Percentiles rank a stretch among this genome's conserved stretches.
Conservation (phyloP, 2,888 invertebrate genomes). For the Scotopteryx bipunctaria region DNA sequence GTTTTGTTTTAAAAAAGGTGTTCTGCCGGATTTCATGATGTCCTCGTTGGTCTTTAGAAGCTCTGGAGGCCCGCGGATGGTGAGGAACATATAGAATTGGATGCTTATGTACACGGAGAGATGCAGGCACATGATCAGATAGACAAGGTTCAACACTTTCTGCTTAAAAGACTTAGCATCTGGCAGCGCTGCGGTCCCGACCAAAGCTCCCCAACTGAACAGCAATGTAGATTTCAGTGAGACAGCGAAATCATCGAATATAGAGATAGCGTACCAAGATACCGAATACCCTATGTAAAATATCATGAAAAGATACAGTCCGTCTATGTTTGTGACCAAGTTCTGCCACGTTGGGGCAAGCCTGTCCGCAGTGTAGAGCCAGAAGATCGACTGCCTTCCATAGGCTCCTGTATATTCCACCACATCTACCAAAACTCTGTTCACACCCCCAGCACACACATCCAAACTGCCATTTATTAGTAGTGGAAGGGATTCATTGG, state of each 20-base stretch:
- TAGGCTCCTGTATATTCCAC: slow-evolving; percentile 69
- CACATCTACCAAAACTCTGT: slow-evolving; percentile 57
- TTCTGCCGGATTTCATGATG: slow-evolving; percentile 53
- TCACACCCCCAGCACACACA: slow-evolving; percentile 62
- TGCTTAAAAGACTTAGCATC: slow-evolving; percentile 58
- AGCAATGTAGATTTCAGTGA: slow-evolving; percentile 50
- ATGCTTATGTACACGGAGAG: slow-evolving; percentile 59
- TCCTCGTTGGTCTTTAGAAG: slow-evolving; percentile 54
- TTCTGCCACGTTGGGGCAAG: slow-evolving; percentile 56
- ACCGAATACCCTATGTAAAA: slow-evolving; percentile 56
- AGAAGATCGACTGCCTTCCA: slow-evolving; percentile 52
- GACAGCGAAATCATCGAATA: slow-evolving; percentile 47
- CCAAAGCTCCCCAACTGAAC: slow-evolving; percentile 59
- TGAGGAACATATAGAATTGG: slow-evolving; percentile 64
- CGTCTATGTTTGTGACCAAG: slow-evolving; percentile 50
- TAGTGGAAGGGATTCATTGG: slow-evolving; percentile 48
- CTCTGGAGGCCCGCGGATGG: slow-evolving; percentile 58
- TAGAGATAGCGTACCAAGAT: slow-evolving; percentile 51
- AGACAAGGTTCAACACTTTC: slow-evolving; percentile 57
- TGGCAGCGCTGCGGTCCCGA: slow-evolving; percentile 55
- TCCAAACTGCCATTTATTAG: slow-evolving; percentile 63
- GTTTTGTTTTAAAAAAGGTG: slow-evolving; percentile 44
- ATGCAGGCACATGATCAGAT: slow-evolving; percentile 59
- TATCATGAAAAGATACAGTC: slow-evolving; percentile 59
- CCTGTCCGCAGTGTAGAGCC: slow-evolving; percentile 61